Conservation (phyloP, 2,113 vertebrate species). For the Regulus satrapa region DNA sequence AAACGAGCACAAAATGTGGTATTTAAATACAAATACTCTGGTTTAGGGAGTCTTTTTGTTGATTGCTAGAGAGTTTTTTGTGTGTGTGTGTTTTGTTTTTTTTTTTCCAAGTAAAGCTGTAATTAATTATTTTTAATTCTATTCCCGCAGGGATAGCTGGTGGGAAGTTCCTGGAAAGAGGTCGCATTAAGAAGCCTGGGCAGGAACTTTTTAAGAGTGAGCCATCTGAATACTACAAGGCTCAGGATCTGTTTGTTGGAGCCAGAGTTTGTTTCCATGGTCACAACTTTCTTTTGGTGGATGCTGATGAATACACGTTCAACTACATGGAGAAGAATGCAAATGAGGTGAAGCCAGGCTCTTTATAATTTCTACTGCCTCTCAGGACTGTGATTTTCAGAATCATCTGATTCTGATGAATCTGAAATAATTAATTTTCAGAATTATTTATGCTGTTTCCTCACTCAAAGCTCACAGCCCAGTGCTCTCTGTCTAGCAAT, state of each 20-base stretch:
- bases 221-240: slow-evolving; percentile 77
- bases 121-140: slow-evolving; percentile 37
- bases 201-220: slow-evolving; percentile 87
- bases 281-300: slow-evolving; percentile 78
- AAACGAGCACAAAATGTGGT: neutral
- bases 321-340: slow-evolving; percentile 87
- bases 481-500: neutral
- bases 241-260: slow-evolving; percentile 86
- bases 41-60: neutral
- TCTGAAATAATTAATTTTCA: too few relatives aligned
- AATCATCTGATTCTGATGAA: too few relatives aligned
- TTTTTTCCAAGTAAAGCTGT: neutral
- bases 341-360: slow-evolving; percentile 76
- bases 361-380: neutral
- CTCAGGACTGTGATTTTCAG: neutral
- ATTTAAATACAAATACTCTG: slow-evolving; percentile 12
- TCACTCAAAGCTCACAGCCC: neutral
- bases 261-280: slow-evolving; percentile 79
- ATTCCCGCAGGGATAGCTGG: slow-evolving; percentile 76
- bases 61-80: neutral
- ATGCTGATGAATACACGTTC: slow-evolving; percentile 87
- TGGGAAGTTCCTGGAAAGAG: slow-evolving; percentile 85
- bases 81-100: neutral
- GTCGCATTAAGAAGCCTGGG: slow-evolving; percentile 83
- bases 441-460: slow-evolving; percentile 19